A percentile compares a stretch with the other conserved stretches of the same genome.
Conservation (phyloP, 2,797 vertebrate genomes). For the Podarcis siculus region DNA sequence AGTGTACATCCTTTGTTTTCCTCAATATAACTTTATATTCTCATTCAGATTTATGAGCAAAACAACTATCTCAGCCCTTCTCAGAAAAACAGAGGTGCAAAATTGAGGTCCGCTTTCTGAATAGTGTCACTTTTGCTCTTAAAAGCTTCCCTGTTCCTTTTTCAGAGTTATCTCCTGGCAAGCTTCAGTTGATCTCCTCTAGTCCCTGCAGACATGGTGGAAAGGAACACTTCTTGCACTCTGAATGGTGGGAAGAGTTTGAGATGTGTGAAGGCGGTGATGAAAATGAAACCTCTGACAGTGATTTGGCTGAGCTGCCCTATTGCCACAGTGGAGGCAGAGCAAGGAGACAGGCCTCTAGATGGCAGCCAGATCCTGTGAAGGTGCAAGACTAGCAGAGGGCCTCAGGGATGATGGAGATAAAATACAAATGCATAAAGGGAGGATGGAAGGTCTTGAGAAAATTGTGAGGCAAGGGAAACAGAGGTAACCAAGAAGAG, state of each 20-base stretch:
- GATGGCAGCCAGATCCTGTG: background rate
- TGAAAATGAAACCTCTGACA: background rate
- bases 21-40: slow-evolving; percentile 53
- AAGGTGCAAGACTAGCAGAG: background rate
- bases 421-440: background rate
- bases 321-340: background rate
- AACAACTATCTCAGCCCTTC: slow-evolving; percentile 56
- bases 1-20: background rate
- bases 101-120: slow-evolving; percentile 58
- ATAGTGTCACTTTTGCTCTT: slow-evolving; percentile 40
- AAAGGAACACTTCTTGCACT: background rate
- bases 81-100: slow-evolving; percentile 42
- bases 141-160: too few relatives aligned
- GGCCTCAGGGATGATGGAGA: background rate
- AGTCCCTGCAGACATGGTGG: slow-evolving; percentile 4
- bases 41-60: slow-evolving; percentile 55
- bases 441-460: background rate
- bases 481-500: background rate
- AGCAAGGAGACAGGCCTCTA: background rate
- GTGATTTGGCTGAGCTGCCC: background rate
- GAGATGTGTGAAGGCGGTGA: background rate
- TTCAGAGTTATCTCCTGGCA: slow-evolving; percentile 52
- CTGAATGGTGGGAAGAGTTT: background rate
- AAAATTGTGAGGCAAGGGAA: background rate
- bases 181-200: slow-evolving; percentile 57